Evolutionary conservation across 92 coral and sea anemone genomes (phyloP).

Genomic region (Siderastrea siderea): DNA sequence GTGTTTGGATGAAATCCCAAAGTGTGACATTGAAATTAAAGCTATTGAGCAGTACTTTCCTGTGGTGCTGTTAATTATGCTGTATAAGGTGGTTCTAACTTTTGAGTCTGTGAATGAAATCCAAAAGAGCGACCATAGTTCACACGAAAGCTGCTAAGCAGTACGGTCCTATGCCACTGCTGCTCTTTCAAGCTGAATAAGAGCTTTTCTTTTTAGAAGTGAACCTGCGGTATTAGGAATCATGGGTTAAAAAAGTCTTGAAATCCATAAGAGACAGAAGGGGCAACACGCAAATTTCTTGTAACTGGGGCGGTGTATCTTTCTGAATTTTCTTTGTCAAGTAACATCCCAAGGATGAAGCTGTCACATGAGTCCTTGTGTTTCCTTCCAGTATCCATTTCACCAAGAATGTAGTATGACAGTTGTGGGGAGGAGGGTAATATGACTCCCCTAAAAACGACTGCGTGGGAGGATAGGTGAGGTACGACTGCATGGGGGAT

Average conservation of each 20-base stretch:
- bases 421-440: neutral
- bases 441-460: no score
- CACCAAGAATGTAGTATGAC: neutral
- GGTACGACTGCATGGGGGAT: constrained; percentile 3
- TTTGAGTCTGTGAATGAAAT: no score
- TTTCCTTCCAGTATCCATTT: neutral
- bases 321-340: constrained; percentile 10
- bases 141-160: neutral
- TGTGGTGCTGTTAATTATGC: neutral
- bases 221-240: neutral
- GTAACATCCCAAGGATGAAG: neutral
- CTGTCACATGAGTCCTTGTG: constrained; percentile 9
- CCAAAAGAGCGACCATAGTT: neutral
- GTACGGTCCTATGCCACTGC: neutral
- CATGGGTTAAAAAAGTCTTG: neutral
- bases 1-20: neutral
- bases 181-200: neutral
- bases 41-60: neutral
- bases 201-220: neutral
- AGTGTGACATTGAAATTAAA: neutral
- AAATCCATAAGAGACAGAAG: neutral
- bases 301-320: neutral
- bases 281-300: constrained; percentile 10
- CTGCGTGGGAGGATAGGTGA: neutral
- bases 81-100: no score